These are phyloP conservation scores for Campopleginae sp. DNA, from an alignment of 2,888 invertebrate genomes.

Conservation along the genomic window DNA sequence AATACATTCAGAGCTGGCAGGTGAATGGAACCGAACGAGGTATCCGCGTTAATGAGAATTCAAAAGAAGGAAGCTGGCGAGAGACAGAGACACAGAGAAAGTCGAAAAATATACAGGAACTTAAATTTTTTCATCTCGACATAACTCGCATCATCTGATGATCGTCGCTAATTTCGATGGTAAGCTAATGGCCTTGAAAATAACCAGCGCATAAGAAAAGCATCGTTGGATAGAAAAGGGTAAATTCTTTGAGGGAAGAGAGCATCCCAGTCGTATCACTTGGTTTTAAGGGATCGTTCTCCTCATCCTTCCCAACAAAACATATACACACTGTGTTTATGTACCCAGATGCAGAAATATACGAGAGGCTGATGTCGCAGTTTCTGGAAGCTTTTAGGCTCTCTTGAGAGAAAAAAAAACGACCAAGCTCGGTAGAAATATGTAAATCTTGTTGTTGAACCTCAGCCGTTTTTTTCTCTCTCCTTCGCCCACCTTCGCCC, in stretches of 20 bases:
- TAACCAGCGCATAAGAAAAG: not conserved
- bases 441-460: conserved; percentile 80
- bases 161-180: conserved; percentile 68
- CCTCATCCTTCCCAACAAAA: not conserved
- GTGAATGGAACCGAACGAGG: not conserved
- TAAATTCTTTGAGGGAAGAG: conserved; percentile 23
- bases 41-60: conserved; percentile 55
- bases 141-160: conserved; percentile 68
- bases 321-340: conserved; percentile 7
- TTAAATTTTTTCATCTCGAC: conserved; percentile 44
- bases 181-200: conserved; percentile 25
- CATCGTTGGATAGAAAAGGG: conserved; percentile 19
- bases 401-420: conserved; percentile 55
- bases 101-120: not conserved
- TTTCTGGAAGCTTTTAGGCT: conserved; percentile 62
- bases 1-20: conserved; percentile 18
- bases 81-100: conserved; percentile 30
- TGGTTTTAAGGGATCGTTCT: conserved; percentile 43
- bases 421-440: conserved; percentile 76
- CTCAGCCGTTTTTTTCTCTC: conserved; percentile 60
- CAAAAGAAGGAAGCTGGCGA: conserved; percentile 59
- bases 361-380: conserved; percentile 56
- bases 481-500: not conserved
- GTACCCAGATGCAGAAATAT: conserved; percentile 54
- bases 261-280: conserved; percentile 28